phyloP scores from a whole-genome alignment of 2,888 invertebrate species.

The Hedychridium roseum region DNA sequence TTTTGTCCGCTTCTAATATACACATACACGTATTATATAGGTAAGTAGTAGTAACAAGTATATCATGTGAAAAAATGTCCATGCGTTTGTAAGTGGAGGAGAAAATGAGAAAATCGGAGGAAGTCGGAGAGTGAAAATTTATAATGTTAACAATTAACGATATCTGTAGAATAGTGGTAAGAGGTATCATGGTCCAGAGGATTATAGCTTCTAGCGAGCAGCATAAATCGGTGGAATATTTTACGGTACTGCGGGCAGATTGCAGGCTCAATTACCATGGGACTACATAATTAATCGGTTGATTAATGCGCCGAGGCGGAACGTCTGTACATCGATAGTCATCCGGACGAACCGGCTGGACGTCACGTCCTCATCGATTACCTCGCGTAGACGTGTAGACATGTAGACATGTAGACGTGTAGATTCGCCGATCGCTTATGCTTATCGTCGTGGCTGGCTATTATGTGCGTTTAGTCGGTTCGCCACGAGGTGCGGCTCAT shows the following conservation, averaged over 20 bases:
- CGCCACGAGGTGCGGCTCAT: constrained; percentile 44
- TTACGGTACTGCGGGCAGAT: constrained; percentile 46
- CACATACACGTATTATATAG: too few species aligned
- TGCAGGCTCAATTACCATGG: constrained; percentile 58
- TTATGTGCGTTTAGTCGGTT: constrained; percentile 32
- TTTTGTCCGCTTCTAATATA: too few species aligned
- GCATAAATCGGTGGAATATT: constrained; percentile 44
- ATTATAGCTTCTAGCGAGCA: too few species aligned
- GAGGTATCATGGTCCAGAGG: too few species aligned
- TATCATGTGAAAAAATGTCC: too few species aligned
- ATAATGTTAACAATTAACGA: too few species aligned
- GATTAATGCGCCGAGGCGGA: constrained; percentile 59
- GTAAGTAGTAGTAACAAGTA: too few species aligned
- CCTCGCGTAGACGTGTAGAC: constrained; percentile 25
- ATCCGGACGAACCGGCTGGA: constrained; percentile 19
- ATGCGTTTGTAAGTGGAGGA: too few species aligned
- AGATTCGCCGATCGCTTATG: constrained; percentile 27
- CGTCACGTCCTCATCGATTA: constrained; percentile 36
- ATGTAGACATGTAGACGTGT: constrained; percentile 21
- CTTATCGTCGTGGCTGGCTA: constrained; percentile 27
- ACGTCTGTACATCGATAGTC: constrained; percentile 51
- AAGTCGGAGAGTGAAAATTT: too few species aligned
- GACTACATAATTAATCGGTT: constrained; percentile 61
- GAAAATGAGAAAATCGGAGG: too few species aligned
- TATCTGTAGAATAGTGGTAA: too few species aligned